Percentiles rank a stretch among this genome's conserved stretches.
Conservation (phyloP, 2,888 invertebrate species). For the Apotomis betuletana region DNA sequence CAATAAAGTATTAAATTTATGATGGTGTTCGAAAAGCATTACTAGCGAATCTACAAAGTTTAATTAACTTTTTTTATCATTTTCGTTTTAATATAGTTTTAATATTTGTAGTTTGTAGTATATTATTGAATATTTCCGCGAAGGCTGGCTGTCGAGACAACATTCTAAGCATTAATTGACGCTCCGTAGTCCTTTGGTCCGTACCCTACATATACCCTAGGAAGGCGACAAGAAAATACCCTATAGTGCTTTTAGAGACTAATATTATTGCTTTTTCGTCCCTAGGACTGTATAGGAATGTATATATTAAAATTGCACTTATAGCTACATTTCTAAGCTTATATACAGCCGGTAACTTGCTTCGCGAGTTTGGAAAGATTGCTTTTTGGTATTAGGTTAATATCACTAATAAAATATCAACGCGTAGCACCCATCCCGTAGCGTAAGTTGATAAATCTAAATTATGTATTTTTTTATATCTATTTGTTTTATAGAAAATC, state of each 20-base stretch:
- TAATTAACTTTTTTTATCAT: background rate
- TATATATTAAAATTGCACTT: constrained; percentile 23
- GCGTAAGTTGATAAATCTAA: constrained; percentile 52
- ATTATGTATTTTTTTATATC: constrained; percentile 47
- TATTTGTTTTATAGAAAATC: constrained; percentile 47
- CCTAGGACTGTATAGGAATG: constrained; percentile 33
- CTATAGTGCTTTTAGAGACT: constrained; percentile 17
- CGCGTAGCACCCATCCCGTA: constrained; percentile 65
- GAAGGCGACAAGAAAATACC: constrained; percentile 41
- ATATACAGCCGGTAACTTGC: constrained; percentile 54
- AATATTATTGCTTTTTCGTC: constrained; percentile 32
- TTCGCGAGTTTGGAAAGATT: constrained; percentile 54
- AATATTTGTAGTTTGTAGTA: background rate
- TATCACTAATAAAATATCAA: constrained; percentile 48
- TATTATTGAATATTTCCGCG: background rate
- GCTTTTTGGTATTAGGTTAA: constrained; percentile 58
- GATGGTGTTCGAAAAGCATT: background rate
- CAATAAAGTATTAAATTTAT: background rate
- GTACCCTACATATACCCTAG: constrained; percentile 50
- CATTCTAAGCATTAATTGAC: constrained; percentile 66
- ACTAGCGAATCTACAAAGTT: constrained; percentile 6
- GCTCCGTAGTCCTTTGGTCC: constrained; percentile 70
- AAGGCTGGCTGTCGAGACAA: constrained; percentile 17
- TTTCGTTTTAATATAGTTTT: constrained; percentile 3
- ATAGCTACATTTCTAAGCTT: constrained; percentile 14